Percentiles rank a stretch among this genome's conserved stretches.
phyloP scores from a whole-genome alignment of 2,797 vertebrate genomes.

The Odontamblyopus lacepedii region DNA sequence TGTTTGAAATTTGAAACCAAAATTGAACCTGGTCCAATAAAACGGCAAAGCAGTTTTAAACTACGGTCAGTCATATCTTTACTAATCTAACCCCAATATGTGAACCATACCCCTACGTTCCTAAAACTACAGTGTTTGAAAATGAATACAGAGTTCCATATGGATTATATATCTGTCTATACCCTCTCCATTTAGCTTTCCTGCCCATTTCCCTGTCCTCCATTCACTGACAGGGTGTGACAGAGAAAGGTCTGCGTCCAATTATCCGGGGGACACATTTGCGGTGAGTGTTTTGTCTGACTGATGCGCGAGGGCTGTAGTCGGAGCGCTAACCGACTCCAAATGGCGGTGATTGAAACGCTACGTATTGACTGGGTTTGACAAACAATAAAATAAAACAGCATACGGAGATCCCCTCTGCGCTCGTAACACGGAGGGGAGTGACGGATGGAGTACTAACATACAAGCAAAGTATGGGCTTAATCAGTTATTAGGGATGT shows the following conservation, averaged over 20 bases:
- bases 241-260: slow-evolving; percentile 61
- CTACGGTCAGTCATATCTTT: no score
- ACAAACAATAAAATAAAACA: slow-evolving; percentile 67
- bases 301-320: slow-evolving; percentile 66
- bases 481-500: not conserved
- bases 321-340: slow-evolving; percentile 63
- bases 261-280: slow-evolving; percentile 69
- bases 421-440: slow-evolving; percentile 22
- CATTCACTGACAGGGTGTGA: slow-evolving; percentile 46
- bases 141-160: slow-evolving; percentile 60
- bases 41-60: no score
- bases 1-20: no score
- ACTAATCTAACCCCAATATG: not conserved
- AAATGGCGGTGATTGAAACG: slow-evolving; percentile 69
- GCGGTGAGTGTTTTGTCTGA: slow-evolving; percentile 64
- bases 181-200: slow-evolving; percentile 53
- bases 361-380: slow-evolving; percentile 69
- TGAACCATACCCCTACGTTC: not conserved
- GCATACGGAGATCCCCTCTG: slow-evolving; percentile 42
- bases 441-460: slow-evolving; percentile 42
- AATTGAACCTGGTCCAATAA: no score
- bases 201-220: slow-evolving; percentile 64
- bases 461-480: slow-evolving; percentile 46
- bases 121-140: not conserved
- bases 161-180: slow-evolving; percentile 69